These are phyloP conservation scores for Emesis castigata DNA, from an alignment of 2,888 invertebrate species.

Conservation along the genomic window DNA sequence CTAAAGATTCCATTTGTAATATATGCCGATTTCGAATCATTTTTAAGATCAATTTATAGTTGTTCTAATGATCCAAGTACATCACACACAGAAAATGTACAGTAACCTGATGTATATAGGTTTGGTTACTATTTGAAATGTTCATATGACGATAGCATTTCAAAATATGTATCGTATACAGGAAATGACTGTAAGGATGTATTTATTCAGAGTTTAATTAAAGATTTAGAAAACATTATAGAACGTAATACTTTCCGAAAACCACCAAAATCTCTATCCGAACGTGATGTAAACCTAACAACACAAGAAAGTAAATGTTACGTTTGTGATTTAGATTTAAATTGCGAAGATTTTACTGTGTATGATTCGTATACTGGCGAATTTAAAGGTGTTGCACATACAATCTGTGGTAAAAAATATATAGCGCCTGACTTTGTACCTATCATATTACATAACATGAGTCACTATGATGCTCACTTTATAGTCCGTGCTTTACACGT, in stretches of 20 bases:
- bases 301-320: slow-evolving; percentile 33
- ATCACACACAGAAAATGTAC: slow-evolving; percentile 61
- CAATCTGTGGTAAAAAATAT: not conserved
- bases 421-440: not conserved
- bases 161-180: slow-evolving; percentile 63
- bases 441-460: slow-evolving; percentile 17
- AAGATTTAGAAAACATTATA: slow-evolving; percentile 56
- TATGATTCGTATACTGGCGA: slow-evolving; percentile 55
- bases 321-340: slow-evolving; percentile 53
- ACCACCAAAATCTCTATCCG: slow-evolving; percentile 26
- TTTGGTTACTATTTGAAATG: slow-evolving; percentile 70
- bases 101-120: slow-evolving; percentile 67
- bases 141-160: slow-evolving; percentile 65
- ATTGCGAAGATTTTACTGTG: slow-evolving; percentile 40
- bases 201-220: slow-evolving; percentile 61
- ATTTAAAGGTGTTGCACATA: not conserved
- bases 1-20: slow-evolving; percentile 58
- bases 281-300: slow-evolving; percentile 26
- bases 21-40: slow-evolving; percentile 66
- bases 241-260: slow-evolving; percentile 41
- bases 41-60: slow-evolving; percentile 60
- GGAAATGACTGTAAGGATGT: slow-evolving; percentile 63
- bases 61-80: slow-evolving; percentile 57
- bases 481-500: slow-evolving; percentile 14
- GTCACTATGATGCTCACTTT: slow-evolving; percentile 21